Base-by-base conservation (phyloP, 2,113 vertebrate species). In the Cephalopterus ornatus region DNA sequence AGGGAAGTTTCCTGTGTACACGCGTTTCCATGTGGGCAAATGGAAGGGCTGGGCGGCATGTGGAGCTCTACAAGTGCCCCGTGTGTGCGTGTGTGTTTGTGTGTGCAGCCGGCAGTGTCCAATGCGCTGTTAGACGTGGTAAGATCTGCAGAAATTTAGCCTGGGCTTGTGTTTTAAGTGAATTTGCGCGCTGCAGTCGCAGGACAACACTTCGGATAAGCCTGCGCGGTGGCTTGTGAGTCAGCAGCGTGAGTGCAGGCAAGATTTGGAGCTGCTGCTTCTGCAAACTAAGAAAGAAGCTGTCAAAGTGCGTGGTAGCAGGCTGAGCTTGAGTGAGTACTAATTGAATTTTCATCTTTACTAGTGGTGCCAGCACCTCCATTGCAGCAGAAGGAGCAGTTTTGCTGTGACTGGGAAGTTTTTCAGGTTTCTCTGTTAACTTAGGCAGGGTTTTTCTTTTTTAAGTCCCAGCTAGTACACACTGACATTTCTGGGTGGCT, bases 1-100 rank as follows among this genome's bases (percentile, higher is more conserved):
- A 62, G 52, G 18, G 47, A 18, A 28, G 14, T 11, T 39, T n/a
- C 62, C 6, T n/a, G 0, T 8, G 7, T 4, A 3, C 17, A 10
- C 17, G 4, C 44, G 0, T n/a, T 17, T 8, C 41, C 22, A 14
- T 8, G 0, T 2, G n/a, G 22, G 20, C 35, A 12, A 33, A 8
- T 10, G 12, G 21, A 39, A 10, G 46, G 35, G 50, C 30, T 2
- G 24, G 28, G 55, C 77, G n/a, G 71, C 22, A 8, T 6, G 7
- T 12, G 56, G 39, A 71, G 49, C n/a, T 28, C 41, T 50, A 39
- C 39, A 8, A 5, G 47, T 19, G 17, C 14, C 37, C 61, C 3
- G 0, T 0, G 35, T 11, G 42, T 37, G 35, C 2, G 39, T 11
- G 0, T 0, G 41, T 11, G 20, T 23, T 35, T 11, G 0, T 0